Conservation (phyloP, 2,888 invertebrate genomes). For the Yponomeuta evonymella region DNA sequence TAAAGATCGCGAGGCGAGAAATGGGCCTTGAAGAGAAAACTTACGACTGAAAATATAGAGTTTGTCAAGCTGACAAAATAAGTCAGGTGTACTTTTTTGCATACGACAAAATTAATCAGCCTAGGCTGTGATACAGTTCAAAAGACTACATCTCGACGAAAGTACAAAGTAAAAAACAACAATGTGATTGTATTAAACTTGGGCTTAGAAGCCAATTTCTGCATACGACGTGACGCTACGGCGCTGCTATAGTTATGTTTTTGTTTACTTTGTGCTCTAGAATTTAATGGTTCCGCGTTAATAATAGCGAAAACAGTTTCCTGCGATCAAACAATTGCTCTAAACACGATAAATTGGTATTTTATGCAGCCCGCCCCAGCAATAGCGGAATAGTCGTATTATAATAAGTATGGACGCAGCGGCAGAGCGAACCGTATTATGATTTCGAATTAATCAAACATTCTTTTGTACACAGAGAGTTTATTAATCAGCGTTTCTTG, state of each 20-base stretch:
- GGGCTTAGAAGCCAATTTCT: not conserved
- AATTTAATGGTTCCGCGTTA: constrained; percentile 26
- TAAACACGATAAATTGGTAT: not conserved
- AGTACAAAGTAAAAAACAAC: not conserved
- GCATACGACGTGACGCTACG: not conserved
- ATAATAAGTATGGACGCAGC: not conserved
- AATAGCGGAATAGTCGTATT: not conserved
- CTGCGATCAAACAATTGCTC: constrained; percentile 3
- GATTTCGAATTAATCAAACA: not conserved
- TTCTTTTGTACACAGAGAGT: not conserved
- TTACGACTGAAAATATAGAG: too few relatives aligned
- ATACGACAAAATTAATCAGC: too few relatives aligned
- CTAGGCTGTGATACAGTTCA: too few relatives aligned
- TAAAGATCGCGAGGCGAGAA: too few relatives aligned
- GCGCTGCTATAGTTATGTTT: not conserved
- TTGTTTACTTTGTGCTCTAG: constrained; percentile 11
- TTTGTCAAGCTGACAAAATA: too few relatives aligned
- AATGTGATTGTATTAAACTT: not conserved
- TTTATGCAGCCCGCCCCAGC: not conserved
- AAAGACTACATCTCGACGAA: not conserved
- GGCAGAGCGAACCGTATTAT: not conserved
- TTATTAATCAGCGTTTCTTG: not conserved
- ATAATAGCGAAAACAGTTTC: constrained; percentile 13
- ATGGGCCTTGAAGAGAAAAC: too few relatives aligned
- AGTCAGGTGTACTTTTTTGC: too few relatives aligned